Percentiles rank a stretch among this genome's conserved stretches.
These are phyloP conservation scores for Trachymyrmex cornetzi DNA, from an alignment of 1,140 invertebrate species.

Conservation along the genomic window DNA sequence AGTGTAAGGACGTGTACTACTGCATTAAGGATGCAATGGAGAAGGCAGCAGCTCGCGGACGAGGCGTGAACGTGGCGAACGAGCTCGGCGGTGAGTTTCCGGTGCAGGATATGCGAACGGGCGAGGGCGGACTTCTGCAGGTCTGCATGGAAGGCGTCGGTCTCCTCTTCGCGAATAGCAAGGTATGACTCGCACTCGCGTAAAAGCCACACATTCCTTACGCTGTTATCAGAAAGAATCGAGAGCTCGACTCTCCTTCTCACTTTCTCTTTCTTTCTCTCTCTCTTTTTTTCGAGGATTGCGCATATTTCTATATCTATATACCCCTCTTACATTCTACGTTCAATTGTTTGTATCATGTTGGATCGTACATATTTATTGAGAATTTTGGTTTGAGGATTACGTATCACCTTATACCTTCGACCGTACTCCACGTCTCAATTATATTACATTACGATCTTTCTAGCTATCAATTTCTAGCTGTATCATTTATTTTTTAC, in stretches of 20 bases:
- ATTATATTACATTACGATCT: slow-evolving; percentile 57
- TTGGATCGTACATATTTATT: slow-evolving; percentile 59
- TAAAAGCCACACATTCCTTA: slow-evolving; percentile 37
- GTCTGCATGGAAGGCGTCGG: slow-evolving; percentile 99
- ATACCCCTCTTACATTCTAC: slow-evolving; percentile 62
- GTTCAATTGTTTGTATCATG: slow-evolving; percentile 69
- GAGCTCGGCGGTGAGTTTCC: slow-evolving; percentile 99
- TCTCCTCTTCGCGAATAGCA: slow-evolving; percentile 99
- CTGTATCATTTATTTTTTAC: slow-evolving; percentile 40
- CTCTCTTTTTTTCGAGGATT: slow-evolving; percentile 48
- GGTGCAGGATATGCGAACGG: slow-evolving; percentile 98
- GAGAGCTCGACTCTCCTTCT: slow-evolving; percentile 36
- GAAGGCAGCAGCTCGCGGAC: slow-evolving; percentile 94
- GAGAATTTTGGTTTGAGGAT: slow-evolving; percentile 33
- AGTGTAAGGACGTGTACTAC: slow-evolving; percentile 99
- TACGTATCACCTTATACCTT: slow-evolving; percentile 35
- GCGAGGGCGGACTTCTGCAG: slow-evolving; percentile 98
- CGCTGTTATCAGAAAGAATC: slow-evolving; percentile 68
- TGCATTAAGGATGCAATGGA: slow-evolving; percentile 99
- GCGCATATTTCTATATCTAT: slow-evolving; percentile 55
- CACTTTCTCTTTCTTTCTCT: slow-evolving; percentile 2
- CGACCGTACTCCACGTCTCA: slow-evolving; percentile 21
- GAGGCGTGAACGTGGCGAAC: slow-evolving; percentile 90
- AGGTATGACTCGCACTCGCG: slow-evolving; percentile 90
- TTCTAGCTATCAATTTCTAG: slow-evolving; percentile 42